phyloP scores from a whole-genome alignment of 2,888 invertebrate species.

The Xanthorhoe designata region DNA sequence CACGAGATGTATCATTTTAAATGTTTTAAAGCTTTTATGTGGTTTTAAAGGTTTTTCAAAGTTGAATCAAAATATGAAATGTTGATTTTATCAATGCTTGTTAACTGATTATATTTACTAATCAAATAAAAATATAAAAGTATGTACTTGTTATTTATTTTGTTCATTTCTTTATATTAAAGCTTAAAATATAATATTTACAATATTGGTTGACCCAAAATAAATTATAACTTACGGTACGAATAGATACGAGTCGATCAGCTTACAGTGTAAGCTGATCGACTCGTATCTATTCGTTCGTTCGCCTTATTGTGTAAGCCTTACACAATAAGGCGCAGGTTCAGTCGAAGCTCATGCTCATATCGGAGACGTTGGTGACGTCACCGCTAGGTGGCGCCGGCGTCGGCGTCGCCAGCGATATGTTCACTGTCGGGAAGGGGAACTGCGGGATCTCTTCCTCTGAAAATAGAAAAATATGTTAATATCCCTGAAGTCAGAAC shows the following conservation, averaged over 20 bases:
- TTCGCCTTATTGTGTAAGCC: no score
- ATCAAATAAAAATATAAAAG: constrained; percentile 45
- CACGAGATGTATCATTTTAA: constrained; percentile 46
- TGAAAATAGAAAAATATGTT: constrained; percentile 47
- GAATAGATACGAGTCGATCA: no score
- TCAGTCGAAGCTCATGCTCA: constrained; percentile 85
- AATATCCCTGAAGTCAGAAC: no score
- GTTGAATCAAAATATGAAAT: constrained; percentile 50
- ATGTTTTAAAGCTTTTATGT: constrained; percentile 50
- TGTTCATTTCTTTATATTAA: constrained; percentile 6
- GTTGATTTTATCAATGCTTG: constrained; percentile 69
- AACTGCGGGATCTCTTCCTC: constrained; percentile 80
- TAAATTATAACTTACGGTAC: no score
- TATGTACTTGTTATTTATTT: no score
- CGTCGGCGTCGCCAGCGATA: constrained; percentile 52
- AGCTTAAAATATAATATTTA: background rate
- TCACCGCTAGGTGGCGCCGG: constrained; percentile 45
- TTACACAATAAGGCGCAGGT: no score
- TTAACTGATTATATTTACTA: constrained; percentile 69
- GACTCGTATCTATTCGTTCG: no score
- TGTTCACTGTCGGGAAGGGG: constrained; percentile 71
- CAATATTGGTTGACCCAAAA: no score
- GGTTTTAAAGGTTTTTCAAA: constrained; percentile 44
- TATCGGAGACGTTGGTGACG: constrained; percentile 72
- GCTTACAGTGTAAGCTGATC: no score